Evolutionary conservation across 2,113 vertebrate genomes (phyloP).

Genomic region (Mungos mungo): DNA sequence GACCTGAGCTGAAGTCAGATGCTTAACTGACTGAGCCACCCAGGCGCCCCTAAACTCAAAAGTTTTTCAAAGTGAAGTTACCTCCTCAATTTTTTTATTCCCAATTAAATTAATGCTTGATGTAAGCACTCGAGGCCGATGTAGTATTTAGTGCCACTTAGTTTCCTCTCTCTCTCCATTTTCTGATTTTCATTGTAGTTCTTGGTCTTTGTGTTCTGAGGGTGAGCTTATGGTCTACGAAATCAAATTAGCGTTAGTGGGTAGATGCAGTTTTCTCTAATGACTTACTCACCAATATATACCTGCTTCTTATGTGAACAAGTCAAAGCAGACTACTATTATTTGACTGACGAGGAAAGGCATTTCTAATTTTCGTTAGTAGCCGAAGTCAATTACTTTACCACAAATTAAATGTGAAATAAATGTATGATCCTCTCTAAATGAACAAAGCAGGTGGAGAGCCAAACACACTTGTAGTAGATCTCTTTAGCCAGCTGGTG

Average conservation of each 20-base stretch:
- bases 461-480: not conserved
- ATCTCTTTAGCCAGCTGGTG: conserved; percentile 66
- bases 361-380: conserved; percentile 68
- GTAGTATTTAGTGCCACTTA: not conserved
- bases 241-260: conserved; percentile 56
- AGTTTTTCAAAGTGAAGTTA: not conserved
- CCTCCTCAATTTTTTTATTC: conserved; percentile 41
- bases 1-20: too few relatives aligned
- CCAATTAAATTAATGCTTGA: not conserved
- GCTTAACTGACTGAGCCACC: too few relatives aligned
- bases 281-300: conserved; percentile 38
- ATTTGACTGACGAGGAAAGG: conserved; percentile 51
- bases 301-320: conserved; percentile 34
- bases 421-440: conserved; percentile 31
- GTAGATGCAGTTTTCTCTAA: conserved; percentile 49
- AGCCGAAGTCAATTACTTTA: conserved; percentile 62
- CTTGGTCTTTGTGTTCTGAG: conserved; percentile 29
- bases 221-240: conserved; percentile 21
- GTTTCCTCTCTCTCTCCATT: not conserved
- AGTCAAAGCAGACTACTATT: conserved; percentile 42
- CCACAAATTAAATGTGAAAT: conserved; percentile 55
- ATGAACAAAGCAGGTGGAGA: conserved; percentile 52
- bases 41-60: not conserved
- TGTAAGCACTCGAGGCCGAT: not conserved
- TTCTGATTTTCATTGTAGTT: conserved; percentile 33